phyloP scores from a whole-genome alignment of 2,888 invertebrate species.

The Pyrocoelia pectoralis region DNA sequence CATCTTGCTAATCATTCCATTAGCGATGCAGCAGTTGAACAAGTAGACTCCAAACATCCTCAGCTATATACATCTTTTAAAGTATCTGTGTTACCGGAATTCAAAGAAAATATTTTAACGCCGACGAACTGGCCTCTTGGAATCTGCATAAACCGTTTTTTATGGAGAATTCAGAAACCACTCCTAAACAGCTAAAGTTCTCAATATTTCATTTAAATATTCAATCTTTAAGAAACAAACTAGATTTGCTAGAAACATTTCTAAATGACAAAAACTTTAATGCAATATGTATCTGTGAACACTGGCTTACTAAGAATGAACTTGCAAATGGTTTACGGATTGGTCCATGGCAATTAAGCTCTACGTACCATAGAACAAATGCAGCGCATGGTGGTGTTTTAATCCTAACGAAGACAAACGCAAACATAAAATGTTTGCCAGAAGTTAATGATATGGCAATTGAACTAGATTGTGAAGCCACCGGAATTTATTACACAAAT shows the following conservation, averaged over 20 bases:
- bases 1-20: too few species aligned
- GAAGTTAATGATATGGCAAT: background rate
- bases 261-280: background rate
- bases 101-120: too few species aligned
- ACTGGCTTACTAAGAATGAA: background rate
- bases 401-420: background rate
- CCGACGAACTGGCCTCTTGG: too few species aligned
- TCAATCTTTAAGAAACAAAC: background rate
- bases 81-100: too few species aligned
- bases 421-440: background rate
- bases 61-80: too few species aligned
- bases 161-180: too few species aligned
- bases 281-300: background rate
- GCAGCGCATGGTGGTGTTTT: background rate
- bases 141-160: too few species aligned
- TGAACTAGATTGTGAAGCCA: background rate
- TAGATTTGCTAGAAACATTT: background rate
- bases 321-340: background rate
- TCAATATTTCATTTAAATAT: background rate
- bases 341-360: background rate
- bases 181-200: too few species aligned
- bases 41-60: too few species aligned
- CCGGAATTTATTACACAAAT: background rate
- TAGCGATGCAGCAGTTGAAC: too few species aligned
- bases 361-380: background rate